Evolutionary conservation across 2,113 vertebrate species (phyloP), one percentile per base, ranked within the genome.

Genomic region (Cnemophilus loriae): DNA sequence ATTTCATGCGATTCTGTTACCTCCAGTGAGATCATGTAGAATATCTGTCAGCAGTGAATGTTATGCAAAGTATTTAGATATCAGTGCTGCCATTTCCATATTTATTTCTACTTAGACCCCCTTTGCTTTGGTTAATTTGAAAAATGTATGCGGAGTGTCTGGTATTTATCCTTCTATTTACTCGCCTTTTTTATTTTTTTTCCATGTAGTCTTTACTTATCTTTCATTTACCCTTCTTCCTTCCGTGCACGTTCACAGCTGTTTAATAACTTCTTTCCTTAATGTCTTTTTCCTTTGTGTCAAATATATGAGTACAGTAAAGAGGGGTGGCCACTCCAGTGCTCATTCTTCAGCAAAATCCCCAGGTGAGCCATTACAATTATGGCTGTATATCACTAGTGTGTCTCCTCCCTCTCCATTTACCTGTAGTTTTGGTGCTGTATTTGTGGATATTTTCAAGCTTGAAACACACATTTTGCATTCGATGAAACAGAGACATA

Each of bases 281-380:
- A 63, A 97, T 98, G 97, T 97, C 97, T 98, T 93, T 94, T 95
- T 89, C 95, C 97, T 96, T 91, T 97, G 97, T 98, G 53, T 96
- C 80, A 91, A 96, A 97, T 97, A 93, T 93, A 93, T 98, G 97
- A 98, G 97, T 95, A 96, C 98, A 99, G 99, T 98, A 90, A 99
- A 98, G 97, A 98, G 98, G 98, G 96, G 98, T 91, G 97, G 98
- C 95, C 98, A 98, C 97, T 98, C 98, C 97, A 98, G 98, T 98
- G 98, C 98, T 96, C 98, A 98, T 91, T 98, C 99, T 97, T 97
- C 99, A 82, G 94, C 99, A 98, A 99, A 98, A 97, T 99, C 99
- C 96, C 99, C 99, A 99, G 99, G 99, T 99, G 98, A 99, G 99
- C 97, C 97, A 92, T 95, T 97, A 14, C 56, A 70, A 32, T 55